These are phyloP conservation scores for Tapirus indicus DNA, from an alignment of 2,797 vertebrate genomes.

Conservation along the genomic window DNA sequence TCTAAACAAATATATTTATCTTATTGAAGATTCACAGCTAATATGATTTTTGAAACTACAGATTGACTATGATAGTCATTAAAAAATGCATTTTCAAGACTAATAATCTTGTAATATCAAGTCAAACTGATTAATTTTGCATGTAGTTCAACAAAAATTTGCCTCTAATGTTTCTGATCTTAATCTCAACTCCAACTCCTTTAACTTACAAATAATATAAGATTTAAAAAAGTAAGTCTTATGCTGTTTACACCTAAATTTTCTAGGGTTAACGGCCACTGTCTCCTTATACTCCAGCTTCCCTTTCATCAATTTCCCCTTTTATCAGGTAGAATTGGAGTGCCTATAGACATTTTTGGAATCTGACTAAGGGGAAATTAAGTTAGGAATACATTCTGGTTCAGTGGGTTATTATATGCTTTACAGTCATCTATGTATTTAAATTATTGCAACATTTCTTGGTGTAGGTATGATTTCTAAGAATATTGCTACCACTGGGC, in stretches of 20 bases:
- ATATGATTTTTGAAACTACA: background rate
- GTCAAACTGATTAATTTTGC: background rate
- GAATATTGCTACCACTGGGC: background rate
- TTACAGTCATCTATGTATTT: background rate
- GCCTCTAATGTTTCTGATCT: background rate
- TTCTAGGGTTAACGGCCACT: background rate
- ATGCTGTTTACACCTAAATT: background rate
- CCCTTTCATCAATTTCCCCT: background rate
- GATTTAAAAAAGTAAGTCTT: background rate
- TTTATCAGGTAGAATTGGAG: background rate
- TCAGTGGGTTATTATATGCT: background rate
- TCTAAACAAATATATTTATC: constrained; percentile 26
- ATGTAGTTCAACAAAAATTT: background rate
- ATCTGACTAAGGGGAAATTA: background rate
- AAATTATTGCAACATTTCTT: background rate
- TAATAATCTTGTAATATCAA: background rate
- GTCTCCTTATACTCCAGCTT: background rate
- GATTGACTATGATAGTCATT: background rate
- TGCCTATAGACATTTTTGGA: background rate
- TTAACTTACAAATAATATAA: background rate
- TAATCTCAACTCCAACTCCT: background rate
- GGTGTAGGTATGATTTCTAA: background rate
- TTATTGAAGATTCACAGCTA: background rate
- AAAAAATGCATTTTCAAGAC: constrained; percentile 32
- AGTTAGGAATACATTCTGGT: background rate